A percentile compares a stretch with the other conserved stretches of the same genome.
These are phyloP conservation scores for Drosophila stalkeri DNA, from an alignment of 2,888 invertebrate genomes.

Conservation along the genomic window DNA sequence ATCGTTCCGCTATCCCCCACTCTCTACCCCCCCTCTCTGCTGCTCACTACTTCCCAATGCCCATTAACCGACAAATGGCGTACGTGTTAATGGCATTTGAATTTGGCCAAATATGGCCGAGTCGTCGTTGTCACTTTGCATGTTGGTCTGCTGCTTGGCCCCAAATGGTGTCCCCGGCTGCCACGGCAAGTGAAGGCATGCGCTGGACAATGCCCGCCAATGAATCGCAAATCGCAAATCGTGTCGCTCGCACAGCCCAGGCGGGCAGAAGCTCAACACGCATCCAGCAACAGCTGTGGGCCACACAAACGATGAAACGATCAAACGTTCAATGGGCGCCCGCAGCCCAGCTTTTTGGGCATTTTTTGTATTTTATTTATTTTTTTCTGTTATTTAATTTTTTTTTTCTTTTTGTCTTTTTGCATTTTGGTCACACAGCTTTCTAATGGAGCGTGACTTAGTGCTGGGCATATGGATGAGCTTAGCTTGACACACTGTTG, in stretches of 20 bases:
- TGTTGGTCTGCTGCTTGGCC: slow-evolving; percentile 56
- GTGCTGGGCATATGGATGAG: slow-evolving; percentile 63
- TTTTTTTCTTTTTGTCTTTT: neutral
- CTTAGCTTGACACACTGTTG: slow-evolving; percentile 52
- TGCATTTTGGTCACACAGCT: slow-evolving; percentile 48
- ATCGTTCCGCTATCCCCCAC: neutral
- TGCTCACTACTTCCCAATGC: slow-evolving; percentile 4
- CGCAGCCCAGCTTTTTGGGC: slow-evolving; percentile 59
- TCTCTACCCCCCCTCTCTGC: neutral
- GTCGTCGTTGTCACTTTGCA: slow-evolving; percentile 78
- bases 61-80: slow-evolving; percentile 69
- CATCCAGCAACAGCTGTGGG: slow-evolving; percentile 47
- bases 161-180: slow-evolving; percentile 44
- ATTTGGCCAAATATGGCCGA: slow-evolving; percentile 84
- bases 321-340: slow-evolving; percentile 57
- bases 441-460: slow-evolving; percentile 78
- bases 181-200: slow-evolving; percentile 68
- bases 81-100: slow-evolving; percentile 85
- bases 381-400: slow-evolving; percentile 33
- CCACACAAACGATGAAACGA: slow-evolving; percentile 50
- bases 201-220: slow-evolving; percentile 50
- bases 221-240: slow-evolving; percentile 64
- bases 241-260: slow-evolving; percentile 51
- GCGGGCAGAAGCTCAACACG: slow-evolving; percentile 37
- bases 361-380: slow-evolving; percentile 24